Evolutionary conservation across 2,888 invertebrate species (phyloP).

Genomic region (Tridacna gigas): DNA sequence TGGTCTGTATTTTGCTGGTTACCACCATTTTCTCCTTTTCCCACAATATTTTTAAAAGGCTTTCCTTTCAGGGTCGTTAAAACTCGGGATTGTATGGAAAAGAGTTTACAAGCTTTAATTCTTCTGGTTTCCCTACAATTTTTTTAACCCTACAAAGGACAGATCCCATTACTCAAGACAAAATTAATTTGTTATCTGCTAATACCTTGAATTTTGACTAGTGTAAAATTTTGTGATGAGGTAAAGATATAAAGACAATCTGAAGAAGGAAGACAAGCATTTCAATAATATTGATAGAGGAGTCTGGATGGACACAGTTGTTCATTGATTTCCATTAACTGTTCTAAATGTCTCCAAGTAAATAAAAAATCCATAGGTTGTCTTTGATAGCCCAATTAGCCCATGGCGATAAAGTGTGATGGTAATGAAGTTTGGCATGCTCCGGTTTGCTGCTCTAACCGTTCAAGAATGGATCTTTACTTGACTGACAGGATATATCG

Average conservation of each 20-base stretch:
- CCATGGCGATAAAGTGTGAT: constrained; percentile 27
- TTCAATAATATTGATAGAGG: constrained; percentile 23
- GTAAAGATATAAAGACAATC: too few relatives aligned
- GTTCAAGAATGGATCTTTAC: neutral
- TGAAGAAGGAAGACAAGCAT: neutral
- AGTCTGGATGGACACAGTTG: neutral
- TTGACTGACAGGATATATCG: neutral
- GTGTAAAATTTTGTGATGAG: too few relatives aligned
- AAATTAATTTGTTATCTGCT: too few relatives aligned
- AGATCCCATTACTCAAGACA: too few relatives aligned
- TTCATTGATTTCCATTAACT: constrained; percentile 27
- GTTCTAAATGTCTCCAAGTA: constrained; percentile 18
- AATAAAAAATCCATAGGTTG: constrained; percentile 30
- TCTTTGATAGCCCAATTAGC: constrained; percentile 33
- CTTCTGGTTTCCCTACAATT: neutral
- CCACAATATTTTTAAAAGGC: neutral
- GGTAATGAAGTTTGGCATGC: constrained; percentile 16
- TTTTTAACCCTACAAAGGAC: neutral
- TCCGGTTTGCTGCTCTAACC: neutral
- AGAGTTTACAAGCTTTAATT: too few relatives aligned
- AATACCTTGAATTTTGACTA: too few relatives aligned
- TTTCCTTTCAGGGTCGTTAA: neutral
- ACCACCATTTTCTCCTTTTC: neutral
- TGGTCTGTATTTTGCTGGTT: too few relatives aligned
- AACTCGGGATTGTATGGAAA: neutral